These are phyloP conservation scores for Vulpes lagopus DNA, from an alignment of 2,113 vertebrate species.

Conservation along the genomic window DNA sequence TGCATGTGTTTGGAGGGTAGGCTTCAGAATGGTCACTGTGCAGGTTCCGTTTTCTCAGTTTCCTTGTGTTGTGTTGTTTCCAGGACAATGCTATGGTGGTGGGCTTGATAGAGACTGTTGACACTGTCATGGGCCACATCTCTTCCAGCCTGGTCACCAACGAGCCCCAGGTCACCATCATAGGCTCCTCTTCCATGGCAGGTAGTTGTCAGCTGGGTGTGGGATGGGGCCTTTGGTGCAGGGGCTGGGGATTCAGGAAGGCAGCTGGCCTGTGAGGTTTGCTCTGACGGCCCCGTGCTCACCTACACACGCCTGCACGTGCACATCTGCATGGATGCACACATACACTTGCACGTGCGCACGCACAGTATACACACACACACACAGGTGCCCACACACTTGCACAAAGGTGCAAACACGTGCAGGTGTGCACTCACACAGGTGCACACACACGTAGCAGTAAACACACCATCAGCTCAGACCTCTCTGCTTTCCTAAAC, in stretches of 20 bases:
- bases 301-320: accelerated
- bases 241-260: neutral
- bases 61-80: slow-evolving; percentile 62
- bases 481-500: neutral
- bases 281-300: neutral
- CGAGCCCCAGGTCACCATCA: slow-evolving; percentile 81
- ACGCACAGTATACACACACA: neutral
- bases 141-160: slow-evolving; percentile 86
- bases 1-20: accelerated
- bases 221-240: neutral
- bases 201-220: slow-evolving; percentile 82
- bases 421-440: neutral
- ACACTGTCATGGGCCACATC: slow-evolving; percentile 92
- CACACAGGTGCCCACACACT: neutral
- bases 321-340: neutral
- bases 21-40: accelerated
- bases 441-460: accelerated
- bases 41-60: neutral
- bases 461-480: accelerated
- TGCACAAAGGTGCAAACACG: neutral
- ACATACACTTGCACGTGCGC: neutral
- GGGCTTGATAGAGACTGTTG: slow-evolving; percentile 91
- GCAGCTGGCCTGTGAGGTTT: neutral
- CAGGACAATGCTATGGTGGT: slow-evolving; percentile 82
- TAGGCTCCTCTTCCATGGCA: slow-evolving; percentile 93